Conservation (phyloP, 2,888 invertebrate species). For the Automeris io region DNA sequence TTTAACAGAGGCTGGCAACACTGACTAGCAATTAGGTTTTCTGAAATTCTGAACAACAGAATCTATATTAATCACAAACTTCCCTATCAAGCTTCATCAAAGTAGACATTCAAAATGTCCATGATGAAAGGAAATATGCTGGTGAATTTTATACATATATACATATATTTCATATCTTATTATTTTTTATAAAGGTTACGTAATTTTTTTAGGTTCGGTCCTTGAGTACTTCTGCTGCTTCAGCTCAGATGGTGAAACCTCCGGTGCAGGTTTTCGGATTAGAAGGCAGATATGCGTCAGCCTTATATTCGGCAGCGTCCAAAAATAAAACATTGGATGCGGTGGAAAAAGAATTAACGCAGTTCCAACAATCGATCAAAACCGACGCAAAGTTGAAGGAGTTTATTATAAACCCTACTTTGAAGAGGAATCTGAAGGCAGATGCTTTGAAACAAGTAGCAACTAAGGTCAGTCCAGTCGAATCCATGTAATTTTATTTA, state of each 20-base stretch:
- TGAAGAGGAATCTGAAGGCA: conserved; percentile 87
- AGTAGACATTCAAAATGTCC: conserved; percentile 41
- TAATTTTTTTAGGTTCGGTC: conserved; percentile 73
- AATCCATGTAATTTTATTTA: neutral
- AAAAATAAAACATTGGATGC: conserved; percentile 91
- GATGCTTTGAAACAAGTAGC: conserved; percentile 83
- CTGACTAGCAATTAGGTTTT: too few relatives aligned
- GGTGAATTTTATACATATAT: conserved; percentile 33
- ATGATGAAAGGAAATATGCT: conserved; percentile 56
- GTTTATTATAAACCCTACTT: conserved; percentile 90
- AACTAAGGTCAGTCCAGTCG: conserved; percentile 59
- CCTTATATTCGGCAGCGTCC: conserved; percentile 95
- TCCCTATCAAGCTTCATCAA: too few relatives aligned
- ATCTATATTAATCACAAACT: too few relatives aligned
- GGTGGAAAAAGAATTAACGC: conserved; percentile 93
- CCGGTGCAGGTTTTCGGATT: conserved; percentile 95
- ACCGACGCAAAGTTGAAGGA: conserved; percentile 86
- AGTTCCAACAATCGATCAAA: conserved; percentile 84
- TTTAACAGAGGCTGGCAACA: too few relatives aligned
- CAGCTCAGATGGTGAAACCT: conserved; percentile 81
- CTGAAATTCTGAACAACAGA: too few relatives aligned
- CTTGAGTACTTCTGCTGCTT: conserved; percentile 67
- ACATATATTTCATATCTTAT: conserved; percentile 10
- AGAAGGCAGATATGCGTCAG: conserved; percentile 97
- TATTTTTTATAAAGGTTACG: conserved; percentile 35